A percentile compares a stretch with the other conserved stretches of the same genome.
Conservation (phyloP, 2,888 invertebrate species). For the Archaeoteleia sp. region DNA sequence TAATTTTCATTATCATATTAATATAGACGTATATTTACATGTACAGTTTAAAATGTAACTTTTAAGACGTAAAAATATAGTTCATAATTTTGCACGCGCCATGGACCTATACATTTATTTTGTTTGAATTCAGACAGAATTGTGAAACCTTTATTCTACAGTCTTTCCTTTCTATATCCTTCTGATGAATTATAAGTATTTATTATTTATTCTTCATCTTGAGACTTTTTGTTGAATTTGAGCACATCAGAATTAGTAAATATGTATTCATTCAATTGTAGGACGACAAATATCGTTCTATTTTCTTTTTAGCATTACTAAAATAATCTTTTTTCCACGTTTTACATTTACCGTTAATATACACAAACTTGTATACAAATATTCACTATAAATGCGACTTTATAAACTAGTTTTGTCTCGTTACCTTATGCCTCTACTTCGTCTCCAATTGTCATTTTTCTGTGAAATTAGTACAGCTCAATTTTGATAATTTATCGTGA, state of each 20-base stretch:
- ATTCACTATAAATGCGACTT: slow-evolving; percentile 43
- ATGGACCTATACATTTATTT: slow-evolving; percentile 68
- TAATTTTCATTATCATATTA: slow-evolving; percentile 20
- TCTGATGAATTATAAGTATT: slow-evolving; percentile 23
- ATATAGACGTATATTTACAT: slow-evolving; percentile 62
- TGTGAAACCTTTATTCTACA: slow-evolving; percentile 49
- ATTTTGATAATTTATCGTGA: slow-evolving; percentile 19
- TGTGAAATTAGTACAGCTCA: slow-evolving; percentile 26
- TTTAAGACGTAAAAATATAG: slow-evolving; percentile 75
- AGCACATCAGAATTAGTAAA: slow-evolving; percentile 71
- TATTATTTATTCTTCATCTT: slow-evolving; percentile 51
- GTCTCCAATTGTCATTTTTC: slow-evolving; percentile 15
- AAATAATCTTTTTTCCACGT: slow-evolving; percentile 54
- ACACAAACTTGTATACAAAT: slow-evolving; percentile 52
- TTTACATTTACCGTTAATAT: slow-evolving; percentile 53
- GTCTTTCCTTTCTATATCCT: slow-evolving; percentile 41
- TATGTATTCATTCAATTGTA: slow-evolving; percentile 66
- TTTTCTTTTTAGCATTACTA: slow-evolving; percentile 57
- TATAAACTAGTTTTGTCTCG: slow-evolving; percentile 32
- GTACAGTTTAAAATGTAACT: slow-evolving; percentile 73
- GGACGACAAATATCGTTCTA: slow-evolving; percentile 56
- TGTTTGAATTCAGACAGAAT: slow-evolving; percentile 45
- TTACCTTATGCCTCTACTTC: slow-evolving; percentile 16
- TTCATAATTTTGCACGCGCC: slow-evolving; percentile 72
- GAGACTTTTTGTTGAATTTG: slow-evolving; percentile 66